phyloP scores from a whole-genome alignment of 2,797 vertebrate species.

The Trachurus trachurus region DNA sequence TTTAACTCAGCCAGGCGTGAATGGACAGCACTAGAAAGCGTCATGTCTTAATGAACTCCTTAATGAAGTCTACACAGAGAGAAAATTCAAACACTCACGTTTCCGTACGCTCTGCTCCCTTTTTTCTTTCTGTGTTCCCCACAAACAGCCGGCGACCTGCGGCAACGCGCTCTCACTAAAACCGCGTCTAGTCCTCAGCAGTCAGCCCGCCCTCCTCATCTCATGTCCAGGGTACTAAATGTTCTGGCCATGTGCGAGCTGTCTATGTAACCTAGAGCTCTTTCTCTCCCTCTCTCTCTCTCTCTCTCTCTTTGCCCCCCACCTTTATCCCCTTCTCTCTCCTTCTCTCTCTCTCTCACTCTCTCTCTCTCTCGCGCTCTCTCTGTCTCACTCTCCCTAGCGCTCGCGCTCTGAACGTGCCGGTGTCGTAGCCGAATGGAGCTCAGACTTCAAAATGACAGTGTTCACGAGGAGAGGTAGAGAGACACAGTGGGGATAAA shows the following conservation, averaged over 20 bases:
- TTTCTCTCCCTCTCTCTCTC: slow-evolving; percentile 17
- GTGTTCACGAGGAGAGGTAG: slow-evolving; percentile 31
- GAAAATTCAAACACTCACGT: slow-evolving; percentile 56
- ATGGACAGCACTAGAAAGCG: neutral
- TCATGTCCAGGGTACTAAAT: slow-evolving; percentile 82
- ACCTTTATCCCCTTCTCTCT: slow-evolving; percentile 6
- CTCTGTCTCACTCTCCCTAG: neutral
- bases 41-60: slow-evolving; percentile 19
- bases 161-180: slow-evolving; percentile 43
- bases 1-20: slow-evolving; percentile 29
- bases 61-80: neutral
- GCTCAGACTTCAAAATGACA: slow-evolving; percentile 69
- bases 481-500: neutral
- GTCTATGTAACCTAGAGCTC: slow-evolving; percentile 21
- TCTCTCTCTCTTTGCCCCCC: slow-evolving; percentile 9
- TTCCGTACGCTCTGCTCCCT: slow-evolving; percentile 35
- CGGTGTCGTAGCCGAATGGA: slow-evolving; percentile 67
- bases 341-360: neutral
- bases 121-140: neutral
- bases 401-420: slow-evolving; percentile 45
- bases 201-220: slow-evolving; percentile 66
- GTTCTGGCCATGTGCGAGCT: slow-evolving; percentile 77
- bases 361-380: slow-evolving; percentile 9
- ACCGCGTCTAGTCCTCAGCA: slow-evolving; percentile 53
- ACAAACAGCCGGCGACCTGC: neutral